Evolutionary conservation across 2,888 invertebrate species (phyloP), one percentile per base, ranked within the genome.

Genomic region (Resseliella maxima): DNA sequence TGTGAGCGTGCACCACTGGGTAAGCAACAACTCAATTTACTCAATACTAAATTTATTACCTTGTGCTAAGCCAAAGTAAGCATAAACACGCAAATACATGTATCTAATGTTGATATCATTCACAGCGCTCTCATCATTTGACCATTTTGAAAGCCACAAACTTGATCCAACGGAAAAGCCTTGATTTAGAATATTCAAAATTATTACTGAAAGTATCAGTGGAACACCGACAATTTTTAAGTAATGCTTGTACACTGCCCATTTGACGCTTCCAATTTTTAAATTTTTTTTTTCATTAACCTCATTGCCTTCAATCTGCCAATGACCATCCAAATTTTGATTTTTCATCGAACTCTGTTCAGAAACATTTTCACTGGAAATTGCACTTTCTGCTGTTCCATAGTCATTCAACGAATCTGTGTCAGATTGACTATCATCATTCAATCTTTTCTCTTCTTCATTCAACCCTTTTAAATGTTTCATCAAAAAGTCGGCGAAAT

Each of bases 181-280:
- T 93, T 97, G 97, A 90, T 95, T 95, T 64, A 95, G 90, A 88
- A 96, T 92, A 90, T 98, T 96, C 91, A 98, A 94, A 0, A 95
- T 87, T 86, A 97, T 92, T 0, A 98, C 96, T 18, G 94, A 91
- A 24, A 95, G 90, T 0, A 95, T 94, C 86, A 96, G 92, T 86
- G 95, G 92, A 89, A 96, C 91, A 64, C 98, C 97, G 88, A 98
- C 95, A 85, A 96, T 95, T 90, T 93, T 94, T 88, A 98, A 92
- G 90, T 99, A 99, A 90, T 97, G 95, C 88, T 95, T 94, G 92
- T 98, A 98, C 0, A 99, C 98, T 87, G 92, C 92, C 93, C 95
- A 94, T 91, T 97, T 96, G 1, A 99, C 97, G 89, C 96, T 96
- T 89, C 99, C 99, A 0, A 96, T 97, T 92, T 97, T 97, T 0